Base-by-base conservation (phyloP, 2,888 invertebrate species). In the Cephus runcator region DNA sequence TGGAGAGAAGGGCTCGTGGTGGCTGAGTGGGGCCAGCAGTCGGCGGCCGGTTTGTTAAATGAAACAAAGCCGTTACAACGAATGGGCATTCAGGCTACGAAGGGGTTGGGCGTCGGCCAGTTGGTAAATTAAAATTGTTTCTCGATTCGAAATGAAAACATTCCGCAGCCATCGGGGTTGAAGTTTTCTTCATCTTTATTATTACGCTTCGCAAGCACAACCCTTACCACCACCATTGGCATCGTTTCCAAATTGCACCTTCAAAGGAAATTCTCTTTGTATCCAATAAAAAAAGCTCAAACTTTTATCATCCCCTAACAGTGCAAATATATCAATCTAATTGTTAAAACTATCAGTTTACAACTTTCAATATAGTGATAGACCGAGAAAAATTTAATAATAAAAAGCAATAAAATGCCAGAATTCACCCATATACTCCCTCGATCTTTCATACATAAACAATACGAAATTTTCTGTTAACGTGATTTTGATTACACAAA, bases 41-140 rank as follows among this genome's bases (percentile, higher is more conserved):
- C 83, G 86, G 83, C 84, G 85, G 84, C 83, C 83, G 86, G 86
- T 87, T 86, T 86, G 88, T 88, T 88, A 89, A 89, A 88, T 88
- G 88, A 89, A 89, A 89, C 88, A 89, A 89, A 87, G 88, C 88
- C 88, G 87, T 88, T 88, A 88, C 88, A 88, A 88, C 88, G 88
- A 88, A 88, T 88, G 88, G 87, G 84, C 85, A 88, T 88, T 86
- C 86, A 84, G 81, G 33, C 31, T 34, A 34, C 34, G 80, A 40
- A 73, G 68, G 73, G 77, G 78, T 75, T 73, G 82, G 80, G 79
- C 35, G 35, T 69, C 40, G 80, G 23, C 82, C 81, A 84, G 81
- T 82, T 84, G 83, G 85, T 84, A 84, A 88, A 89, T 88, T 87
- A 88, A 87, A 89, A 89, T 89, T 87, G 87, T 88, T 87, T 87